Conservation (phyloP, 2,113 vertebrate genomes). For the Dipodomys spectabilis region DNA sequence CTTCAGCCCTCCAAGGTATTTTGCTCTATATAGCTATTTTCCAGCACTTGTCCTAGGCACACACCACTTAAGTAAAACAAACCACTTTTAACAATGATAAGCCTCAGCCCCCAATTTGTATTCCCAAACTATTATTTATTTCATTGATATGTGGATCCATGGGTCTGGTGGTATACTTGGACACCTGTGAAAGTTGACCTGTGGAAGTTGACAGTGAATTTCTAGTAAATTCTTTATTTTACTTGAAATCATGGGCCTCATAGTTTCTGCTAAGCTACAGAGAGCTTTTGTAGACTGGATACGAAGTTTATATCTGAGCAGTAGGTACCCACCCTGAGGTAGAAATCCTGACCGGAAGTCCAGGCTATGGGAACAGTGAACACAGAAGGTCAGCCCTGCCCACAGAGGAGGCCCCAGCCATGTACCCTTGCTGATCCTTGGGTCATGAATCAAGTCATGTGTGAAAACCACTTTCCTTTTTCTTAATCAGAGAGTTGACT, state of each 20-base stretch:
- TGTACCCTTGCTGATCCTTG: background rate
- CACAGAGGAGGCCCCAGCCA: background rate
- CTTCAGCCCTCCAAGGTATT: too few species aligned
- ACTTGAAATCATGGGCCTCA: background rate
- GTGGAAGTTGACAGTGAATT: too few species aligned
- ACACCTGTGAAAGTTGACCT: accelerated
- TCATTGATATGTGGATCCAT: background rate
- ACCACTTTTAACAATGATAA: background rate
- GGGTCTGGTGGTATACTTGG: background rate
- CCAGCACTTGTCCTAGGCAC: background rate
- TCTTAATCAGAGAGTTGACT: background rate
- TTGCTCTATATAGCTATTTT: too few species aligned
- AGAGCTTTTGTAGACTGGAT: background rate
- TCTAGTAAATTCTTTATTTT: too few species aligned
- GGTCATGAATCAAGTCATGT: background rate
- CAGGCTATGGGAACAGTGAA: background rate
- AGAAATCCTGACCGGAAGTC: background rate
- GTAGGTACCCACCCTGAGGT: background rate
- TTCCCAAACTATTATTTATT: too few species aligned
- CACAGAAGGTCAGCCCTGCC: background rate
- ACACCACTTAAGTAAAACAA: background rate
- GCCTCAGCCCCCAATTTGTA: accelerated
- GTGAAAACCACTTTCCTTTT: slow-evolving; percentile 42
- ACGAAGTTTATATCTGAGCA: slow-evolving; percentile 11
- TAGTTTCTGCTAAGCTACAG: background rate